Base-by-base conservation (phyloP, 2,797 vertebrate genomes). In the Enteromius thamalakanensis region DNA sequence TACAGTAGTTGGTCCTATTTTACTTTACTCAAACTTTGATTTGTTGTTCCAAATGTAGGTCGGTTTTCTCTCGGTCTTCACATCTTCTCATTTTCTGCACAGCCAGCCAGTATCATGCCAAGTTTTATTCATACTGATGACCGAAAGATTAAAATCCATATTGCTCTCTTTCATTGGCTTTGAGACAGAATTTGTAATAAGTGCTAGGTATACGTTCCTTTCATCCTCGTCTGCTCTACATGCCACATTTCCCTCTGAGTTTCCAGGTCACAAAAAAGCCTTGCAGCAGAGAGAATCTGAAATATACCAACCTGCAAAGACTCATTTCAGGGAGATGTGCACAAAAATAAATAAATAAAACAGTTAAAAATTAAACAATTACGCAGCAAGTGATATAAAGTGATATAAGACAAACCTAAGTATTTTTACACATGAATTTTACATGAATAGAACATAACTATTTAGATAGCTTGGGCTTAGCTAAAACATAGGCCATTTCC, bases 151-250 rank as follows among this genome's bases (percentile, higher is more conserved):
- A 37, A 70, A 80, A 69, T 80, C 49, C 65, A n/a, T 55, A 51
- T 69, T 70, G 51, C 53, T 49, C 34, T 42, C 78, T 80, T 69
- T 68, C 67, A 55, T 69, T 68, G 21, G 47, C 21, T 79, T 69
- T 79, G 47, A 79, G 64, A 67, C 45, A 40, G 77, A 70, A 58
- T 80, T 70, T 58, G 37, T 80, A 71, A 70, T 58, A 70, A 60
- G 82, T 58, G 42, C 40, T 17, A 64, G 67, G 26, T 70, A 37
- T 47, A 62, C 8, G 6, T 49, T 64, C 21, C 21, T 81, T 74
- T 74, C 26, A 62, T 65, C 60, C 6, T 49, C 49, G 74, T 51
- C 32, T 62, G 40, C 32, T 81, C 26, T 45, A 17, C 49, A 62
- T 51, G 53, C 23, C 37, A 82, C 12, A 6, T 85, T 80, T 60